Base-by-base conservation (phyloP, 2,888 invertebrate genomes). In the Drosophila birchii region DNA sequence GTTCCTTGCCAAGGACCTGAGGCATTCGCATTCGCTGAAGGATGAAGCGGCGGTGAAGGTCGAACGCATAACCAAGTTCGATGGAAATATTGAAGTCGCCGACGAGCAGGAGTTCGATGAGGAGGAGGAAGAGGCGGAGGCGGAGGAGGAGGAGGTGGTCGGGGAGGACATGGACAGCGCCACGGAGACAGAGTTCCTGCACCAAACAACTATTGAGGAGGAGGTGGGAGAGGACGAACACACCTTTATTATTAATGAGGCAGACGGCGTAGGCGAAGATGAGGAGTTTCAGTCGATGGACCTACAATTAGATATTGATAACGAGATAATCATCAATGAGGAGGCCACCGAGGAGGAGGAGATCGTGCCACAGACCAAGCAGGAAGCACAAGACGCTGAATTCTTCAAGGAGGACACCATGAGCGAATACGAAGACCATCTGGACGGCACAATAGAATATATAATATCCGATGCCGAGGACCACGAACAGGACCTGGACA, bases 261-360 rank as follows among this genome's bases (percentile, higher is more conserved):
- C 73, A 0, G 69, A 66, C 3, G 58, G 67, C 16, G 81, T 58
- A 2, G 85, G 73, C 6, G 79, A 73, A 1, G 75, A 80, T 16
- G 75, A 78, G 14, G 78, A 83, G 58, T 74, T 70, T 8, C 79
- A 86, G 0, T 44, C 87, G 1, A 76, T 86, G 29, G 72, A 75
- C 34, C 43, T 82, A 32, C 86, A 88, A 4, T 54, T 88, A 26
- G 83, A 89, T 59, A 80, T 81, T 39, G 86, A 88, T 18, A 78
- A 78, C 34, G 88, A 88, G 43, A 79, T 88, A n/a, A 76, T 88
- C 51, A 84, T 89, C 29, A 79, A 86, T 51, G 81, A 88, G 54
- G 77, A 67, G 38, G 56, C 64, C 5, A 61, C 74, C 32, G 71
- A 71, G 8, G 76, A 80, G 8, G 76, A 80, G 45, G 79, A 77